phyloP scores from a whole-genome alignment of 2,888 invertebrate species.

The Helicoverpa assulta region DNA sequence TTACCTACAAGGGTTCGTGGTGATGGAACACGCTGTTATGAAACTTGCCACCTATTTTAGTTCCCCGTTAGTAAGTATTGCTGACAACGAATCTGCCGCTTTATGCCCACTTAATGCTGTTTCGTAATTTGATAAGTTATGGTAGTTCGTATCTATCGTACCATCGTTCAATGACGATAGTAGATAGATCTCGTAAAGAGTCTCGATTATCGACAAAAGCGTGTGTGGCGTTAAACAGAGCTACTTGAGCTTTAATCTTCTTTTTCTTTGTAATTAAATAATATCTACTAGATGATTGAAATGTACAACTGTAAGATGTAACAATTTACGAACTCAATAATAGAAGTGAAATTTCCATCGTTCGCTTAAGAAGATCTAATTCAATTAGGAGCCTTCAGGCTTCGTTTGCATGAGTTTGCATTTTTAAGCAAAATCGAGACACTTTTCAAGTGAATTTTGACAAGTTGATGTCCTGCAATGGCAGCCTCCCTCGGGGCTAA shows the following conservation, averaged over 20 bases:
- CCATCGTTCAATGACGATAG: neutral
- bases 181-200: neutral
- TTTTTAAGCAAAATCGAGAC: conserved; percentile 85
- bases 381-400: conserved; percentile 83
- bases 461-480: conserved; percentile 77
- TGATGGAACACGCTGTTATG: conserved; percentile 53
- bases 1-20: conserved; percentile 69
- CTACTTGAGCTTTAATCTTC: neutral
- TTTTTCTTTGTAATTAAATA: conserved; percentile 67
- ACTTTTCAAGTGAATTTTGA: conserved; percentile 80
- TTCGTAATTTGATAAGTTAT: conserved; percentile 16
- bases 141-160: conserved; percentile 1
- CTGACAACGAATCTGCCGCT: conserved; percentile 56
- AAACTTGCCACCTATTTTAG: conserved; percentile 52
- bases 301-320: conserved; percentile 80
- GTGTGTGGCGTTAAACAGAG: neutral
- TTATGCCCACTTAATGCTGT: conserved; percentile 49
- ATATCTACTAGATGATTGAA: conserved; percentile 77
- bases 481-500: conserved; percentile 66
- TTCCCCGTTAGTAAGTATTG: conserved; percentile 25
- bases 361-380: conserved; percentile 84
- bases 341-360: conserved; percentile 80
- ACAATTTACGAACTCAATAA: conserved; percentile 82
- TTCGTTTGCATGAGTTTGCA: conserved; percentile 90
- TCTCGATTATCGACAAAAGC: neutral